A percentile compares a stretch with the other conserved stretches of the same genome.
phyloP scores from a whole-genome alignment of 2,797 vertebrate species.

The Lagorchestes hirsutus region DNA sequence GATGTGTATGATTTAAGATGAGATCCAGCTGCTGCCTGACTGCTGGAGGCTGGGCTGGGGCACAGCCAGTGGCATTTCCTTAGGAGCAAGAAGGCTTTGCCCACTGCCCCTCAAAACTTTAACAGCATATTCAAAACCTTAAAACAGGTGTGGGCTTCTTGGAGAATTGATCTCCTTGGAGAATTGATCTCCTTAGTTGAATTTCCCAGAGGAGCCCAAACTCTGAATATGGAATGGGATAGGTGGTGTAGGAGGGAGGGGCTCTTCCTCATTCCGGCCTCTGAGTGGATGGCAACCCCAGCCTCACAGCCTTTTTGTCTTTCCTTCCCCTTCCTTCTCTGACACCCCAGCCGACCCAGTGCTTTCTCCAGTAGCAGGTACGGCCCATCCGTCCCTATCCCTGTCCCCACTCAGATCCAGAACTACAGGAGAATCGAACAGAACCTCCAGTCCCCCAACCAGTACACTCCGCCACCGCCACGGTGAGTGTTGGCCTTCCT shows the following conservation, averaged over 20 bases:
- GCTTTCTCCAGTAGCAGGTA: conserved; percentile 86
- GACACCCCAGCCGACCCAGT: conserved; percentile 83
- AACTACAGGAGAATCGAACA: conserved; percentile 96
- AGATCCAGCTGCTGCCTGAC: neutral
- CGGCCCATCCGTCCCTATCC: conserved; percentile 92
- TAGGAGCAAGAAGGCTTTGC: neutral
- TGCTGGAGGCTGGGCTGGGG: neutral
- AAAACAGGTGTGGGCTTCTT: neutral
- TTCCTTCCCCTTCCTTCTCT: neutral
- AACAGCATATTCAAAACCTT: too few species aligned
- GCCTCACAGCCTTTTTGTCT: neutral
- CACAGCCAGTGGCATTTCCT: neutral
- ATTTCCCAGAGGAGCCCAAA: neutral
- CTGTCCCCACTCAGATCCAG: conserved; percentile 95
- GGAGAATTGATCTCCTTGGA: neutral
- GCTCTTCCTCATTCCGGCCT: neutral
- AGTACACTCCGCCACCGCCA: conserved; percentile 83
- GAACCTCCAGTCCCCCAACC: conserved; percentile 91
- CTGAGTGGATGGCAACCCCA: neutral
- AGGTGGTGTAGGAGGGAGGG: neutral
- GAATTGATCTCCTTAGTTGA: neutral
- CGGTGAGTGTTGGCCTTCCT: conserved; percentile 84
- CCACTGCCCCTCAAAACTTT: too few species aligned
- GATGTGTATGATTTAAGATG: neutral
- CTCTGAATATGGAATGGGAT: neutral